Evolutionary conservation across 2,888 invertebrate genomes (phyloP), one percentile per base, ranked within the genome.

Genomic region (Epinotia bilunana): DNA sequence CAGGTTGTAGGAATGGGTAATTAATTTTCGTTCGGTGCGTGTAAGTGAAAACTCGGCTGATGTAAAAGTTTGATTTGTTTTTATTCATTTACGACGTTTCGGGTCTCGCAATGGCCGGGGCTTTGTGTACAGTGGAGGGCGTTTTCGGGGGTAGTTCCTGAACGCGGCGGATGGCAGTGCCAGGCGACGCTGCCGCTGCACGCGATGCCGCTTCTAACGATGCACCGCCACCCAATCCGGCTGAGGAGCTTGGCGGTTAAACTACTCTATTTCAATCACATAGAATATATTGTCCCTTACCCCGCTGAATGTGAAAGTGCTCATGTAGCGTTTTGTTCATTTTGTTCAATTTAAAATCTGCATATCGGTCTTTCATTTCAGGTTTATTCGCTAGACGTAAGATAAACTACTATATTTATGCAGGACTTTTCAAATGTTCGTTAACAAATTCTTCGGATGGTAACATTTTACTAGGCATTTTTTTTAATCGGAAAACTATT

Each of bases 171-270:
- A 85, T 89, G 92, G 91, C 86, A 88, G 95, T 95, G 87, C 95
- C 95, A 95, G 95, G 94, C 93, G 84, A 89, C 88, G 80, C 73
- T 81, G 83, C 73, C 81, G 83, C 84, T 90, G 90, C 93, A 93
- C 93, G 93, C 93, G 94, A 92, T 88, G 79, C 81, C 79, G 80
- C 78, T 80, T 79, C 81, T 83, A 83, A 81, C 83, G 87, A 84
- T 91, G 92, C 91, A 92, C 74, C 72, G 72, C 71, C 74, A 67
- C 71, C 72, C 75, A 64, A 69, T 71, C 72, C 64, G 58, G 53
- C 67, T 55, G 46, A 13, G 12, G 20, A 46, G 2, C 60, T 58
- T 2, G 20, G 12, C 64, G n/a, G 12, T 43, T 49, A 46, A 76
- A 70, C 71, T 43, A 57, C 75, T 72, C 67, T 75, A 72, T 72